These are phyloP conservation scores for Solen grandis DNA, from an alignment of 1,140 invertebrate species.

Conservation along the genomic window DNA sequence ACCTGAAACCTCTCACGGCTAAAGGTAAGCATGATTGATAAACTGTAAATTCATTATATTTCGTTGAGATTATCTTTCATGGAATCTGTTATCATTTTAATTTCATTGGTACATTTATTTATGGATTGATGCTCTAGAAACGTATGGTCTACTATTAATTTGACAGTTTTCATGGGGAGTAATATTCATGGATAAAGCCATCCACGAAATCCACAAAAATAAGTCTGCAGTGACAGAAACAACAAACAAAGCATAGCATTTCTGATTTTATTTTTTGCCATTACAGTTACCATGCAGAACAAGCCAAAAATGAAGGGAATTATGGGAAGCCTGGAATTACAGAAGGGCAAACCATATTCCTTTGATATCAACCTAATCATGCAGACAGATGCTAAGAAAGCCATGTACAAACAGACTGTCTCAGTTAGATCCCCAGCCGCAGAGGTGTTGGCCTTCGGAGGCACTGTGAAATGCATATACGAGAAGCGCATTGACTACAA, in stretches of 20 bases:
- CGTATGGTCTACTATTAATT: too few species aligned
- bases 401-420: conserved; percentile 48
- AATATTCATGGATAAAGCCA: too few species aligned
- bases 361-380: conserved; percentile 48
- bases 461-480: conserved; percentile 33
- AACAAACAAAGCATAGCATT: too few species aligned
- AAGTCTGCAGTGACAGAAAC: too few species aligned
- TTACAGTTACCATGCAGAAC: conserved; percentile 31
- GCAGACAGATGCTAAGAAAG: conserved; percentile 38
- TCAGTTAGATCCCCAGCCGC: conserved; percentile 54
- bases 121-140: too few species aligned
- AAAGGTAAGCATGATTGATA: conserved; percentile 46
- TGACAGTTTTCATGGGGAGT: too few species aligned
- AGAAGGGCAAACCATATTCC: conserved; percentile 50
- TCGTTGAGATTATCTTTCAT: too few species aligned
- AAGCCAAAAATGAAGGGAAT: background rate
- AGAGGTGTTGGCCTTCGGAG: conserved; percentile 57
- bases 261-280: too few species aligned
- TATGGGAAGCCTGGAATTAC: conserved; percentile 3
- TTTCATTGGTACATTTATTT: too few species aligned
- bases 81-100: too few species aligned
- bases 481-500: conserved; percentile 39
- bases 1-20: conserved; percentile 41
- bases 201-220: too few species aligned
- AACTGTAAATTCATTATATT: background rate